Conservation (phyloP, 1,140 invertebrate genomes). For the Pollicipes pollicipes region DNA sequence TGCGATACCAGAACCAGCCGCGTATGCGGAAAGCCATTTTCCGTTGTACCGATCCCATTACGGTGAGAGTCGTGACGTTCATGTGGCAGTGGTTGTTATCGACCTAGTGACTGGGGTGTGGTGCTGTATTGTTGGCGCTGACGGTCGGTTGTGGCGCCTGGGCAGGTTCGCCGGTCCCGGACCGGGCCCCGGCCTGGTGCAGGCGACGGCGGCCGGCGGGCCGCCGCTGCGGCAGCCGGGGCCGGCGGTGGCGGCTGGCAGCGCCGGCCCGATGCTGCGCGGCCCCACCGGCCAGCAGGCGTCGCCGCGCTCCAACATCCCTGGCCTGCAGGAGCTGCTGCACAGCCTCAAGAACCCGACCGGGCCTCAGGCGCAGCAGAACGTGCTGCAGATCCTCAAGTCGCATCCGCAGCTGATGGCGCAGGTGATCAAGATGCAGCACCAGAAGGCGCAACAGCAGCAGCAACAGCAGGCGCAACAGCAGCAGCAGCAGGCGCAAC, state of each 20-base stretch:
- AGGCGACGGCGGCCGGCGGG: no score
- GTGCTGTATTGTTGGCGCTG: no score
- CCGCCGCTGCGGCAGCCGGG: constrained; percentile 18
- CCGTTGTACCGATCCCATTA: no score
- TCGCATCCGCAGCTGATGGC: constrained; percentile 91
- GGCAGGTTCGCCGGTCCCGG: neutral
- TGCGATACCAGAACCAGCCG: no score
- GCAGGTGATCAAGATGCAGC: constrained; percentile 82
- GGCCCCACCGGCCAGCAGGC: constrained; percentile 7
- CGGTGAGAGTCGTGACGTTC: no score
- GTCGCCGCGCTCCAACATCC: constrained; percentile 6
- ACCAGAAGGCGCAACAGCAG: constrained; percentile 31
- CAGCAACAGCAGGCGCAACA: constrained; percentile 20
- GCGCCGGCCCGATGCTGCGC: constrained; percentile 16
- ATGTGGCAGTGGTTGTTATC: no score
- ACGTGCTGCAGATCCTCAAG: constrained; percentile 77
- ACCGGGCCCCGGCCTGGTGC: neutral
- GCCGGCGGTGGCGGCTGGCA: constrained; percentile 13
- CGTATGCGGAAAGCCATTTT: no score
- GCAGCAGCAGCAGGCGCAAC: constrained; percentile 22
- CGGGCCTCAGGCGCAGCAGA: constrained; percentile 79
- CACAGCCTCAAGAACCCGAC: constrained; percentile 70
- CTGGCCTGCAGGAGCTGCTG: constrained; percentile 61
- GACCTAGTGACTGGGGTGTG: no score
- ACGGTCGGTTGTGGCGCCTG: no score